phyloP scores from a whole-genome alignment of 1,140 invertebrate species.

The Lordiphosa clarofinis region DNA sequence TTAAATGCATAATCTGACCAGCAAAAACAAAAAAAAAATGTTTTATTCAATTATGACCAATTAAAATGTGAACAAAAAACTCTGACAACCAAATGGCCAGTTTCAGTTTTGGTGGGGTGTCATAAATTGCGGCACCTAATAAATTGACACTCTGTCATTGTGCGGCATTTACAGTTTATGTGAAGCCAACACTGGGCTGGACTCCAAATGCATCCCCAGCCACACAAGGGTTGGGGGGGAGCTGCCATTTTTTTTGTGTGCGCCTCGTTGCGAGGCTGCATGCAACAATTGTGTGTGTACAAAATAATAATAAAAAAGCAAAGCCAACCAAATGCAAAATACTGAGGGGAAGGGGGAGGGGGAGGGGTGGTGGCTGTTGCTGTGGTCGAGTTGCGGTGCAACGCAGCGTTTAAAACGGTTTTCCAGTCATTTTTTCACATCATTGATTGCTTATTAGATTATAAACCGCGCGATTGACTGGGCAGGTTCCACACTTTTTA shows the following conservation, averaged over 20 bases:
- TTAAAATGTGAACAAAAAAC: slow-evolving; percentile 29
- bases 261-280: slow-evolving; percentile 21
- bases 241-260: slow-evolving; percentile 44
- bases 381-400: slow-evolving; percentile 57
- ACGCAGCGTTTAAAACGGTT: slow-evolving; percentile 69
- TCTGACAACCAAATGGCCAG: slow-evolving; percentile 20
- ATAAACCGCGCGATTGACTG: slow-evolving; percentile 59
- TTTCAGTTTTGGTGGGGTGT: slow-evolving; percentile 41
- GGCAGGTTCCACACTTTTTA: slow-evolving; percentile 15
- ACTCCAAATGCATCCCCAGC: slow-evolving; percentile 6
- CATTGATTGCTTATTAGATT: slow-evolving; percentile 76
- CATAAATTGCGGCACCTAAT: slow-evolving; percentile 75
- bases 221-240: slow-evolving; percentile 7
- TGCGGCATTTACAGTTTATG: slow-evolving; percentile 72
- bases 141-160: slow-evolving; percentile 75
- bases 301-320: no score
- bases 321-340: no score
- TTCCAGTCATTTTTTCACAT: slow-evolving; percentile 74
- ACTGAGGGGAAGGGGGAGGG: background rate
- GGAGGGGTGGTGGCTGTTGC: slow-evolving; percentile 13
- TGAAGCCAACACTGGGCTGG: slow-evolving; percentile 2
- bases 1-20: slow-evolving; percentile 32
- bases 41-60: slow-evolving; percentile 53
- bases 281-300: slow-evolving; percentile 61
- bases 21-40: slow-evolving; percentile 33